Evolutionary conservation across 2,113 vertebrate species (phyloP).

Genomic region (Ammospiza caudacuta): DNA sequence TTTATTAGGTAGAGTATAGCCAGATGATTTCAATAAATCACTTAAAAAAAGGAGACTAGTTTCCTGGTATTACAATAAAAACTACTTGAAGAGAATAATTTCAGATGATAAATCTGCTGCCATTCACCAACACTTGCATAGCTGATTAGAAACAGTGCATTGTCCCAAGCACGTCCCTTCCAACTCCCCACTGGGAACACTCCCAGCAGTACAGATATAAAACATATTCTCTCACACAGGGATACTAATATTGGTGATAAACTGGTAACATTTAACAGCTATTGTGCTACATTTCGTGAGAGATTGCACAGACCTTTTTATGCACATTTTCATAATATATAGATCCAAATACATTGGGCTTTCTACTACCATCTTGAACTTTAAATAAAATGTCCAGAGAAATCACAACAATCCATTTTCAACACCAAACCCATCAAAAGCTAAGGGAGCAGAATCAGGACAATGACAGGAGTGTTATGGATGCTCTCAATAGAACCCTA

Average conservation of each 20-base stretch:
- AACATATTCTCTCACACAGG: neutral
- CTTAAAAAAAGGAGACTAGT: constrained; percentile 27
- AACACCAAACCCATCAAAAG: neutral
- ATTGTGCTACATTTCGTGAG: neutral
- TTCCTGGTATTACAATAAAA: constrained; percentile 74
- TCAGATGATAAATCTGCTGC: constrained; percentile 71
- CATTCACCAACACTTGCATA: constrained; percentile 58
- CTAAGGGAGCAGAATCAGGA: neutral
- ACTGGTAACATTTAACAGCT: neutral
- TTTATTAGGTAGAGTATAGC: constrained; percentile 72
- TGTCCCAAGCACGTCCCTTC: neutral
- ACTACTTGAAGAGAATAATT: constrained; percentile 70
- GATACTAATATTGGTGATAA: neutral
- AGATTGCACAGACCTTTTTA: neutral
- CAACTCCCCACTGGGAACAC: neutral
- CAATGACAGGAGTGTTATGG: neutral
- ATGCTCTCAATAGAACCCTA: neutral
- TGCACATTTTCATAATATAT: neutral
- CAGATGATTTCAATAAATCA: constrained; percentile 81
- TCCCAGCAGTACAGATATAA: neutral
- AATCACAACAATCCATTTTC: neutral
- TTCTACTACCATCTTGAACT: neutral
- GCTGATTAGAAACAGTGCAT: constrained; percentile 56
- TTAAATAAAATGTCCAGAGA: neutral
- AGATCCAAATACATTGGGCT: neutral